These are phyloP conservation scores for Epirrhoe alternata DNA, from an alignment of 2,888 invertebrate genomes.

Conservation along the genomic window DNA sequence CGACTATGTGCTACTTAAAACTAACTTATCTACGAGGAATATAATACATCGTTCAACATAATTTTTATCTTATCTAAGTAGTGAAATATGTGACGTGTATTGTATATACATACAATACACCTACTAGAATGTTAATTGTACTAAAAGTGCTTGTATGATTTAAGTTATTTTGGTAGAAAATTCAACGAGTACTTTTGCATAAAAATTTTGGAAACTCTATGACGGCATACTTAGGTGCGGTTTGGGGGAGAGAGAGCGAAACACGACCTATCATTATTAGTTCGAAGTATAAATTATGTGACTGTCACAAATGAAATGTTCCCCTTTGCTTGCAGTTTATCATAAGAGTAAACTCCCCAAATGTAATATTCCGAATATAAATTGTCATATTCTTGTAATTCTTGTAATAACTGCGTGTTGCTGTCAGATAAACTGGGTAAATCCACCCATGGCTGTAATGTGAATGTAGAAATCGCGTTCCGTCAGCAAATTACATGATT, in stretches of 20 bases:
- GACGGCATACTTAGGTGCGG: slow-evolving; percentile 6
- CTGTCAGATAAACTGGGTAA: slow-evolving; percentile 72
- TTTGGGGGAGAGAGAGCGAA: slow-evolving; percentile 14
- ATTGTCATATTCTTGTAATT: slow-evolving; percentile 73
- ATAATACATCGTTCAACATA: slow-evolving; percentile 3
- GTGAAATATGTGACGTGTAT: slow-evolving; percentile 1
- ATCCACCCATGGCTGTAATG: slow-evolving; percentile 64
- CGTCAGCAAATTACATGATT: slow-evolving; percentile 82
- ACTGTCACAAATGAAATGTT: slow-evolving; percentile 51
- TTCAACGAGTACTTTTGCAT: background rate
- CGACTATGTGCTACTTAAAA: slow-evolving; percentile 56
- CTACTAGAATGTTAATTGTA: too few relatives aligned
- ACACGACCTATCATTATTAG: slow-evolving; percentile 36
- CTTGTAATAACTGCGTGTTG: slow-evolving; percentile 72
- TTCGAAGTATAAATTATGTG: slow-evolving; percentile 31
- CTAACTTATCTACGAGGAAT: slow-evolving; percentile 38
- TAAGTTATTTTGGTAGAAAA: background rate
- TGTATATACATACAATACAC: too few relatives aligned
- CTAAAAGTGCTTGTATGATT: too few relatives aligned
- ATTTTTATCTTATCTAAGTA: slow-evolving; percentile 2
- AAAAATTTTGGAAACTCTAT: background rate
- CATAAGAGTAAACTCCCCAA: slow-evolving; percentile 62
- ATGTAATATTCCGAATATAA: slow-evolving; percentile 71
- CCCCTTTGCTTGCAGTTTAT: slow-evolving; percentile 60
- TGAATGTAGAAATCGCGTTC: slow-evolving; percentile 64